These are phyloP conservation scores for Remorina albescens DNA, from an alignment of 2,797 vertebrate genomes.

Conservation along the genomic window DNA sequence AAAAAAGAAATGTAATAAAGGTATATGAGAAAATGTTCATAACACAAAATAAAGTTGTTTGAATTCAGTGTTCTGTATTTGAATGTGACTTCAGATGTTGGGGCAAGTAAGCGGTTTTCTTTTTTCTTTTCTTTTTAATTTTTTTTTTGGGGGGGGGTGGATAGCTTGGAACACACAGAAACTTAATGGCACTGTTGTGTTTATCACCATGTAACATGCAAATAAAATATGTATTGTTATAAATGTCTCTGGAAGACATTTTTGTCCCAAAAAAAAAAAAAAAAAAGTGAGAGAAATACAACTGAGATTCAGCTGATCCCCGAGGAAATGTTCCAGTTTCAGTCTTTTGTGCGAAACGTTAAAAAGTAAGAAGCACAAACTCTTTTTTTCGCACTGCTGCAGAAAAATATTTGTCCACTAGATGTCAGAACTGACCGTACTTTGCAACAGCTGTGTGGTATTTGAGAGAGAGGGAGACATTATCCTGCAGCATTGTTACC, in stretches of 20 bases:
- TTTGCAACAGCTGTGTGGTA: background rate
- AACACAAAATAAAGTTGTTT: conserved; percentile 83
- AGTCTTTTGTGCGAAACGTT: background rate
- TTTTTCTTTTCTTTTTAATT: conserved; percentile 57
- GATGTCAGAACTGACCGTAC: conserved; percentile 48
- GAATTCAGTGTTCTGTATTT: conserved; percentile 84
- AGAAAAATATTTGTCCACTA: conserved; percentile 43
- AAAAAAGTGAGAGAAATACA: conserved; percentile 13
- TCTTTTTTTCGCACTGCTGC: too few species aligned
- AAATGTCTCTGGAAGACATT: conserved; percentile 55
- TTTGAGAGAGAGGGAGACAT: background rate
- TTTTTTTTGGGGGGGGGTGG: conserved; percentile 59
- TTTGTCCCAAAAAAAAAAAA: conserved; percentile 54
- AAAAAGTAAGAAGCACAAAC: conserved; percentile 7
- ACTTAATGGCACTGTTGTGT: conserved; percentile 75
- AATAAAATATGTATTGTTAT: conserved; percentile 84
- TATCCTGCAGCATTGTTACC: background rate
- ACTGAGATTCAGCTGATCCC: background rate
- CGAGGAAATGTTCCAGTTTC: background rate
- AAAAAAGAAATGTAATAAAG: conserved; percentile 71
- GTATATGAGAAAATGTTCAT: conserved; percentile 79
- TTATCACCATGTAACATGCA: conserved; percentile 82
- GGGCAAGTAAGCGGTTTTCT: conserved; percentile 59
- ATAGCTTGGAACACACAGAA: conserved; percentile 71
- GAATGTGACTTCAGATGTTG: conserved; percentile 78